Percentiles rank a stretch among this genome's conserved stretches.
Conservation (phyloP, 2,797 vertebrate genomes). For the Lacerta bilineata region DNA sequence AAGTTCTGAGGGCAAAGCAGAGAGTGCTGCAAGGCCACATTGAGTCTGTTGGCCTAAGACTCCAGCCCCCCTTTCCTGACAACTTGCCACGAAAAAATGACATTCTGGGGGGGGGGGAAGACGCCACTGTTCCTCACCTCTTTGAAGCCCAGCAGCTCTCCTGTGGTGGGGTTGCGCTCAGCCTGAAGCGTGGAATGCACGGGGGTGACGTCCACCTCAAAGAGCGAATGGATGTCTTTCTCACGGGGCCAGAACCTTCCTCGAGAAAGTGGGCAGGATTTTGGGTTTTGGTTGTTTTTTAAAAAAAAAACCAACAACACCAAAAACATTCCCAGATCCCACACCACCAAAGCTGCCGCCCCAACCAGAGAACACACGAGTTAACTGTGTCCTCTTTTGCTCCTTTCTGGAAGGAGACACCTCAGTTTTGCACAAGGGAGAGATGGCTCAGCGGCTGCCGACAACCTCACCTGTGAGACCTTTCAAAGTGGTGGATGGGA, state of each 20-base stretch:
- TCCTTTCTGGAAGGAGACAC: not conserved
- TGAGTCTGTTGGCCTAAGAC: too few species aligned
- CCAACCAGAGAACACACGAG: not conserved
- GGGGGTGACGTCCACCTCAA: conserved; percentile 78
- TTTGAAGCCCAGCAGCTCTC: conserved; percentile 88
- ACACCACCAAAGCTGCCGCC: too few species aligned
- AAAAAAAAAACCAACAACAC: not conserved
- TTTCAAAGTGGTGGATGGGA: conserved; percentile 87
- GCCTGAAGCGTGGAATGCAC: conserved; percentile 89
- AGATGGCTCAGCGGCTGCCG: too few species aligned
- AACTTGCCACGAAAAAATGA: not conserved
- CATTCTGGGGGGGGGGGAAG: not conserved
- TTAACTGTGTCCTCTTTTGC: not conserved
- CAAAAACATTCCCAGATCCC: not conserved
- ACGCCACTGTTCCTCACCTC: conserved; percentile 81
- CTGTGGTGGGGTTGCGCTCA: conserved; percentile 91
- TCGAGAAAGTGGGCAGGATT: conserved; percentile 1
- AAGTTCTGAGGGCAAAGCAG: too few species aligned
- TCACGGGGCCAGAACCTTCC: conserved; percentile 82
- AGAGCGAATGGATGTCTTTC: conserved; percentile 82
- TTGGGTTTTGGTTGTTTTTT: not conserved
- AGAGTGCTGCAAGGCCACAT: too few species aligned
- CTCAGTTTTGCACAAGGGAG: not conserved
- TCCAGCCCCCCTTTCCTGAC: not conserved
- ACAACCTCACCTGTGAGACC: conserved; percentile 82